A percentile compares a stretch with the other conserved stretches of the same genome.
These are phyloP conservation scores for Epinotia brunnichana DNA, from an alignment of 2,888 invertebrate genomes.

Conservation along the genomic window DNA sequence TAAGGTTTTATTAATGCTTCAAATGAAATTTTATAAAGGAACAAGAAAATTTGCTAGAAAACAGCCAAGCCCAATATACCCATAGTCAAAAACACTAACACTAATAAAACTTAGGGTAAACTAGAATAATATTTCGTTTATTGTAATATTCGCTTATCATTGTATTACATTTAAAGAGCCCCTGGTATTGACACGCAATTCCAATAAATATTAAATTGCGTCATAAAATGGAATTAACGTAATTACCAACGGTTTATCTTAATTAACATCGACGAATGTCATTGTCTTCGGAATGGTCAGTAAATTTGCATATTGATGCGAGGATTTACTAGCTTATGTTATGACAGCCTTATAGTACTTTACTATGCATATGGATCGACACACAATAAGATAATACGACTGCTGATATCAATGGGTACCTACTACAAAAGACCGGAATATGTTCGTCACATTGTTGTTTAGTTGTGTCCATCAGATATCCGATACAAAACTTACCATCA, in stretches of 20 bases:
- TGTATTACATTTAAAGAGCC: constrained; percentile 2
- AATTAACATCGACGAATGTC: constrained; percentile 43
- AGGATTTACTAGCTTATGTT: constrained; percentile 36
- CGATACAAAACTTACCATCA: neutral
- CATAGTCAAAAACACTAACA: neutral
- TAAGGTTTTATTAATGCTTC: too few species aligned
- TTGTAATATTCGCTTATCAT: neutral
- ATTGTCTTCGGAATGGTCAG: constrained; percentile 41
- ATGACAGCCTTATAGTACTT: constrained; percentile 30
- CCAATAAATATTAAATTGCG: constrained; percentile 41
- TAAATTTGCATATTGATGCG: constrained; percentile 43
- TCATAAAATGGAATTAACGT: constrained; percentile 30
- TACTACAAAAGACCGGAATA: neutral
- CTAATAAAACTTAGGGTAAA: neutral
- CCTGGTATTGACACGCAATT: constrained; percentile 17
- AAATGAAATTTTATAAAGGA: too few species aligned
- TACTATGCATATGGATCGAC: neutral
- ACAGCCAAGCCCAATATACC: too few species aligned
- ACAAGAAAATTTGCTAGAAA: too few species aligned
- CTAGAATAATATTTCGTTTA: neutral
- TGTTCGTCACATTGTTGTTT: neutral
- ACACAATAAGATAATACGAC: too few species aligned
- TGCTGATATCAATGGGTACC: too few species aligned
- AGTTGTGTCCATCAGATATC: too few species aligned
- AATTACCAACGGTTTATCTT: constrained; percentile 41